Base-by-base conservation (phyloP, 2,797 vertebrate genomes). In the Sebastes minor region DNA sequence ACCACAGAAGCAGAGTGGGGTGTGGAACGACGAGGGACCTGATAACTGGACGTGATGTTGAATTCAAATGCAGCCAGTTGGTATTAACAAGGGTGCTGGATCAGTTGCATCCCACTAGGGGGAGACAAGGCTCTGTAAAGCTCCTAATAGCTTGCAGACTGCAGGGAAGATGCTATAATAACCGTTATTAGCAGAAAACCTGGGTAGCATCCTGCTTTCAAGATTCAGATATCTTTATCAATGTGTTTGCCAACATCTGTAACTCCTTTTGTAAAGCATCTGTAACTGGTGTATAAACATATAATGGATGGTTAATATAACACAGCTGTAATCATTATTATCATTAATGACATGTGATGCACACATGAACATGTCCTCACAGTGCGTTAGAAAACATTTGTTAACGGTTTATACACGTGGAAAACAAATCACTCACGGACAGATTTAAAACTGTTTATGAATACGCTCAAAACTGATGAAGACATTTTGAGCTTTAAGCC, bases 121-220 rank as follows among this genome's bases (percentile, higher is more conserved):
- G 94, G 93, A 79, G 86, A 93, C 92, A 91, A 81, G 84, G 71
- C 53, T 76, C 71, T 68, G 56, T 6, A 66, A 32, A 22, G 70
- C 42, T 53, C 35, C 68, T 67, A 77, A 56, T 81, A 64, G 53
- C 56, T 25, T 59, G 14, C 30, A 74, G 20, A 30, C 35, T 71
- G 64, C 74, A 66, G 57, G 35, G 46, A 60, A 32, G 71, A 70
- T 12, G 33, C 22, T 59, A 28, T 81, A 69, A 83, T 78, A 60
- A 83, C 65, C 16, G 16, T 49, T 35, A 59, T 71, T 76, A 72
- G 20, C 38, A 59, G 18, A 61, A 56, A 55, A 9, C 8, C 28
- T 55, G 16, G 18, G 38, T 38, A 32, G 60, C 25, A 76, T 76
- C 18, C 69, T 55, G 20, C 7, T 59, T 57, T 66, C 68, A 49